Percentiles rank a stretch among this genome's conserved stretches.
Evolutionary conservation across 2,888 invertebrate genomes (phyloP).

Genomic region (Ectemnius continuus): DNA sequence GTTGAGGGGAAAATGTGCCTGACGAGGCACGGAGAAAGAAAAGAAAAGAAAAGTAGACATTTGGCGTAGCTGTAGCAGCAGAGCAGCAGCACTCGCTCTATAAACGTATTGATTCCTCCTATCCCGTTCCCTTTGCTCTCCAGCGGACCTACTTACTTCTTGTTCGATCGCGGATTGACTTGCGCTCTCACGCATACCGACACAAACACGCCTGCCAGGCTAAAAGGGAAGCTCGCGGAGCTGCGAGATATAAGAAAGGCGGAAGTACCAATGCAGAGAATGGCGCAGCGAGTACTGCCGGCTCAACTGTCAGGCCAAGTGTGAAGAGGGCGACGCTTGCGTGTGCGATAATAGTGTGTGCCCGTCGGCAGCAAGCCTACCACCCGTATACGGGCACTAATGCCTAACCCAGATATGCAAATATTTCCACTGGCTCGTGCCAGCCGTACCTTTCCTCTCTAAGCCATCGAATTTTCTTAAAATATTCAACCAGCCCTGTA

Average conservation of each 20-base stretch:
- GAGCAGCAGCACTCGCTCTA: constrained; percentile 53
- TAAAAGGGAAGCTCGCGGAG: neutral
- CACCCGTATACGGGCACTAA: constrained; percentile 46
- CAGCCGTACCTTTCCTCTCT: neutral
- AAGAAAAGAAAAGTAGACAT: constrained; percentile 46
- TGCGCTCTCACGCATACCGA: constrained; percentile 19
- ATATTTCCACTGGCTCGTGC: constrained; percentile 40
- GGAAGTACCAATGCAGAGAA: neutral
- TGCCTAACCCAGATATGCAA: constrained; percentile 66
- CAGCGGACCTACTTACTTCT: constrained; percentile 28
- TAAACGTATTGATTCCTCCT: constrained; percentile 50
- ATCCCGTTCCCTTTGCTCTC: constrained; percentile 21
- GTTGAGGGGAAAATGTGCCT: neutral
- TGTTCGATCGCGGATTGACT: constrained; percentile 32
- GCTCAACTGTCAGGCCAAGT: neutral
- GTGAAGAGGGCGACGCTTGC: neutral
- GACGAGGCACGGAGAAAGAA: constrained; percentile 19
- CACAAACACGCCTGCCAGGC: constrained; percentile 1
- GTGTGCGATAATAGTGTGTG: constrained; percentile 9
- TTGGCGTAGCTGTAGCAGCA: constrained; percentile 59
- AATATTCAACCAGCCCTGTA: constrained; percentile 12
- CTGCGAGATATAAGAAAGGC: neutral
- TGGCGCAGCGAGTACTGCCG: neutral
- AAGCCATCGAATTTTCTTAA: constrained; percentile 15
- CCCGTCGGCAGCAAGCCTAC: constrained; percentile 3